phyloP scores from a whole-genome alignment of 2,797 vertebrate species.

The Gadopsis marmoratus region DNA sequence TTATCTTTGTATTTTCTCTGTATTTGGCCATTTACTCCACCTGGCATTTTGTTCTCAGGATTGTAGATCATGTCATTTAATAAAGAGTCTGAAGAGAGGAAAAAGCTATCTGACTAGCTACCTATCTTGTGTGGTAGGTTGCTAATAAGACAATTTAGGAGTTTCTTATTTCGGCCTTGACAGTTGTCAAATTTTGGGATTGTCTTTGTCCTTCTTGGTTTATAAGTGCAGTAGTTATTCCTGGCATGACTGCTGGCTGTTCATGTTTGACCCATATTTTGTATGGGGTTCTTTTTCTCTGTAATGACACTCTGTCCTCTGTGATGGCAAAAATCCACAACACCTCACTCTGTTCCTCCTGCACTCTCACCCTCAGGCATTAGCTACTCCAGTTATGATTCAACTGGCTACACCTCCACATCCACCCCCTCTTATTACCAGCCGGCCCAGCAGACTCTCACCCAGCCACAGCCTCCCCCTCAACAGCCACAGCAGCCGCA shows the following conservation, averaged over 20 bases:
- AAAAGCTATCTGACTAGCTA: neutral
- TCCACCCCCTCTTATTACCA: conserved; percentile 84
- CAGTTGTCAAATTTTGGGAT: neutral
- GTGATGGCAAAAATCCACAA: no score
- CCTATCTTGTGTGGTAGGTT: neutral
- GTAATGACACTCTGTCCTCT: conserved; percentile 16
- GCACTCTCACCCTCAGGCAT: conserved; percentile 77
- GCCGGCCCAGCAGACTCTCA: conserved; percentile 74
- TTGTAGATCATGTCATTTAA: neutral
- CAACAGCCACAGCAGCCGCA: conserved; percentile 74
- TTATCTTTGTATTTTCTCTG: no score
- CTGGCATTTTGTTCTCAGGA: neutral
- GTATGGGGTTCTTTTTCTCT: conserved; percentile 17
- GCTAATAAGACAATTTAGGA: no score
- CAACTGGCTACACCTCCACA: conserved; percentile 78
- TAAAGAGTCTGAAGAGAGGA: neutral
- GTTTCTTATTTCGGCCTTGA: neutral
- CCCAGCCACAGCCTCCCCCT: conserved; percentile 70
- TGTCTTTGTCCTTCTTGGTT: neutral
- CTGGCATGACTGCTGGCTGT: conserved; percentile 21
- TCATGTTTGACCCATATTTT: conserved; percentile 41
- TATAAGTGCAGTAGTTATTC: conserved; percentile 21
- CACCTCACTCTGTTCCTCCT: conserved; percentile 22
- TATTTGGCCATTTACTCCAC: no score
- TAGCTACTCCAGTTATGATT: conserved; percentile 81